Percentiles rank a stretch among this genome's conserved stretches.
phyloP scores from a whole-genome alignment of 2,113 vertebrate species.

The Turnix velox region DNA sequence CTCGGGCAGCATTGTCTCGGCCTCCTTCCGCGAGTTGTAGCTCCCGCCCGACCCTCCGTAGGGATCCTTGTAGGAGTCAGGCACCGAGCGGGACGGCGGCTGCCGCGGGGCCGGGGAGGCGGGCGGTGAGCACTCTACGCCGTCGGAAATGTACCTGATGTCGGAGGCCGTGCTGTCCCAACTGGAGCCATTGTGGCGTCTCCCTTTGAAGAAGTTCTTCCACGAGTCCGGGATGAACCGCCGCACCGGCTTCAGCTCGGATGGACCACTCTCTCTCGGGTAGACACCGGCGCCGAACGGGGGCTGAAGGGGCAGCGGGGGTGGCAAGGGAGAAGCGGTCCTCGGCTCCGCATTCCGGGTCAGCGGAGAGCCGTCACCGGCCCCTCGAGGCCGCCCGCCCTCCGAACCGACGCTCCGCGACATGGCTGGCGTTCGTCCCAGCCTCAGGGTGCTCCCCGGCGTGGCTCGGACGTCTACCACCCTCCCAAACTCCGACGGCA shows the following conservation, averaged over 20 bases:
- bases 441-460: background rate
- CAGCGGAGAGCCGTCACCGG: background rate
- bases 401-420: background rate
- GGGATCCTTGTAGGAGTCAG: conserved; percentile 71
- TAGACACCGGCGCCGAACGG: conserved; percentile 77
- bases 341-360: background rate
- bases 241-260: conserved; percentile 84
- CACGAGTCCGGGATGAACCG: conserved; percentile 92
- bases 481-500: background rate
- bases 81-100: background rate
- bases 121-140: conserved; percentile 86
- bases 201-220: conserved; percentile 88
- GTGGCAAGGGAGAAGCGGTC: conserved; percentile 75
- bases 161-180: conserved; percentile 69
- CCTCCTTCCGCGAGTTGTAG: conserved; percentile 72
- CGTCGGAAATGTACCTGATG: conserved; percentile 70
- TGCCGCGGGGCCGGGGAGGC: conserved; percentile 69
- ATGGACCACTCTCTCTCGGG: conserved; percentile 46
- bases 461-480: background rate
- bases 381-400: background rate
- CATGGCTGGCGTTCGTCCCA: background rate
- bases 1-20: conserved; percentile 71
- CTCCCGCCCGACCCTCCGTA: conserved; percentile 76
- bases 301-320: conserved; percentile 79
- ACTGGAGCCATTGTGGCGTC: conserved; percentile 34